Base-by-base conservation (phyloP, 1,140 invertebrate genomes). In the Pentalonia nigronervosa region DNA sequence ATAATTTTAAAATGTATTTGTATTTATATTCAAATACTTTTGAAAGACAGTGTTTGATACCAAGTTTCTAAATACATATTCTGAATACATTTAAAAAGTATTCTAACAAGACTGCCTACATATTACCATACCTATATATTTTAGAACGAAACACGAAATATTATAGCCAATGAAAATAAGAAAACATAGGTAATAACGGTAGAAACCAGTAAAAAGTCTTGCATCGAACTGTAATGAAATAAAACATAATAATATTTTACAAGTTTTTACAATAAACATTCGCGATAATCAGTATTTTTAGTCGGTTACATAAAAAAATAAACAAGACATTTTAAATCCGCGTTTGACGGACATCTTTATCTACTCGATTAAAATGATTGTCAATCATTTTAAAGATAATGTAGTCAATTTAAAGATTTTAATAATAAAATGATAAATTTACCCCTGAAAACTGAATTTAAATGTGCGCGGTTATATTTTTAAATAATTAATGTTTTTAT, bases 401-500 rank as follows among this genome's bases (percentile, higher is more conserved):
- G 11, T 45, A 90, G 53, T 90, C 36, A 47, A 20, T 45, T 90
- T 90, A 45, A 41, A 41, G 14, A 67, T 41, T 90, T 45, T 30
- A n/a, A 67, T 90, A 90, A 90, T 25, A 90, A 56, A 90, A 56
- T 60, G 60, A 90, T 90, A 90, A 60, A 90, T 90, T 90, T 67
- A 60, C 50, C 11, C 53, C 34, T 1, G 14, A 45, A 67, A 60
- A 41, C 56, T 45, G 50, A 67, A 47, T 67, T 67, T 45, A 90
- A 56, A 36, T 67, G 17, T 86, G 25, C 2, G 41, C 36, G 53
- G 89, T 67, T 90, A 67, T 67, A 67, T 90, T 90, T 67, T 56
- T 90, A 67, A 90, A 90, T 90, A 90, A 90, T 60, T 67, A 90
- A 90, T 90, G 88, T 30, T 90, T 90, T 90, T 41, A 90, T 60